Base-by-base conservation (phyloP, 2,888 invertebrate species). In the Agrochola lychnidis region DNA sequence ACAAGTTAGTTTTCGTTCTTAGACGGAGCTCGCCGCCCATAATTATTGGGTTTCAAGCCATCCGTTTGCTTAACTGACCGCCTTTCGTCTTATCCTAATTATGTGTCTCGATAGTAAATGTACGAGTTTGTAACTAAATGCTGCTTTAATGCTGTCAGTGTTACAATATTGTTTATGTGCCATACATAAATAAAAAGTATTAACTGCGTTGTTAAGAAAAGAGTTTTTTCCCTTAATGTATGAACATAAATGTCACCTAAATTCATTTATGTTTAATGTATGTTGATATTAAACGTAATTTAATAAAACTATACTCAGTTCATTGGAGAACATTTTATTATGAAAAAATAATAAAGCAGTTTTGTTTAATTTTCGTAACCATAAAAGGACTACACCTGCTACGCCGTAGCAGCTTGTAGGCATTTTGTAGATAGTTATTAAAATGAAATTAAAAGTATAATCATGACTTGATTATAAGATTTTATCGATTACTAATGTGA, bases 11-110 rank as follows among this genome's bases (percentile, higher is more conserved):
- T 82, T 76, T 82, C 76, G 73, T 73, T 76, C 79, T 70, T 56
- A 62, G 77, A 74, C 73, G 80, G 73, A 71, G 64, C 76, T 78
- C 67, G 70, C 72, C 73, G 66, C 63, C 76, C 76, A 76, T 86
- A 84, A 86, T 82, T 82, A 84, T 79, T 86, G 71, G 79, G 66
- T 82, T 84, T 82, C 79, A 84, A 85, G 77, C 67, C 66, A 78
- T 79, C 77, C 82, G 82, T 86, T 86, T 86, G 79, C 84, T 79
- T 78, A 79, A 86, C 79, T 86, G 79, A 82, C 82, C 78, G 82
- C 79, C 82, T 86, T 82, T 84, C 77, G 76, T 79, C 79, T 72
- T 86, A 86, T 82, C 87, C 87, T 82, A 84, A 84, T 86, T 86
- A 86, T 84, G 84, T 82, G 74, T 73, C 82, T 86, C 67, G 77